Percentiles rank a stretch among this genome's conserved stretches.
These are phyloP conservation scores for Cryptocephalus moraei DNA, from an alignment of 2,888 invertebrate species.

Conservation along the genomic window DNA sequence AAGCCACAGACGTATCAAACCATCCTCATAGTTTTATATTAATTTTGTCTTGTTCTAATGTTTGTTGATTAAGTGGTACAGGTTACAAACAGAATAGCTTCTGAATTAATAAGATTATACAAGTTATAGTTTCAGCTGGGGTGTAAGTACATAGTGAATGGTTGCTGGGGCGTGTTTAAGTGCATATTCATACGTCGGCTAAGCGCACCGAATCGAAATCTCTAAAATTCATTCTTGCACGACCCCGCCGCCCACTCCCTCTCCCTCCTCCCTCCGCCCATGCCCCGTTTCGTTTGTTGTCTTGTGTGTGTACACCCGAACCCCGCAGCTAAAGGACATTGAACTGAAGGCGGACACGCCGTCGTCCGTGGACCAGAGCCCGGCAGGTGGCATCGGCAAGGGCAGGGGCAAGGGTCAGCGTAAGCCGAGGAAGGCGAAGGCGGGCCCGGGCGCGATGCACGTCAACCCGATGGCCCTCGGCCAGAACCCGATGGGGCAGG, in stretches of 20 bases:
- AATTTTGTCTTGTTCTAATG: too few species aligned
- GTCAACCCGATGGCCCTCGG: slow-evolving; percentile 19
- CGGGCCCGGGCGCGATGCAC: slow-evolving; percentile 30
- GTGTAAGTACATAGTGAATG: too few species aligned
- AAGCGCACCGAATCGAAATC: too few species aligned
- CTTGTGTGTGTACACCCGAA: slow-evolving; percentile 15
- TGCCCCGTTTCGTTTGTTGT: slow-evolving; percentile 7
- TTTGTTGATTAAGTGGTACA: too few species aligned
- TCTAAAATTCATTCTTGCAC: too few species aligned
- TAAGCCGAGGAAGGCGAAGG: slow-evolving; percentile 43
- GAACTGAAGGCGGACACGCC: slow-evolving; percentile 57
- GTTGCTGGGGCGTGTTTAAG: too few species aligned
- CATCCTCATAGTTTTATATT: too few species aligned
- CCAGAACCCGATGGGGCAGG: slow-evolving; percentile 22
- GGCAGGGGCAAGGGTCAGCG: slow-evolving; percentile 33
- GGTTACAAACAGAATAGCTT: too few species aligned
- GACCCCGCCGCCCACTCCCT: background rate
- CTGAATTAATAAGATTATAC: too few species aligned
- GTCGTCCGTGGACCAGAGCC: slow-evolving; percentile 59
- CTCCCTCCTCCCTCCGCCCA: slow-evolving; percentile 1
- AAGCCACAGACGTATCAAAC: too few species aligned
- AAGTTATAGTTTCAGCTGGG: too few species aligned
- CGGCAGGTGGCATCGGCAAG: slow-evolving; percentile 25
- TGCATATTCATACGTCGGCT: too few species aligned
- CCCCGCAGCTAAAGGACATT: slow-evolving; percentile 41